phyloP scores from a whole-genome alignment of 2,888 invertebrate species.

The Pammene fasciana region DNA sequence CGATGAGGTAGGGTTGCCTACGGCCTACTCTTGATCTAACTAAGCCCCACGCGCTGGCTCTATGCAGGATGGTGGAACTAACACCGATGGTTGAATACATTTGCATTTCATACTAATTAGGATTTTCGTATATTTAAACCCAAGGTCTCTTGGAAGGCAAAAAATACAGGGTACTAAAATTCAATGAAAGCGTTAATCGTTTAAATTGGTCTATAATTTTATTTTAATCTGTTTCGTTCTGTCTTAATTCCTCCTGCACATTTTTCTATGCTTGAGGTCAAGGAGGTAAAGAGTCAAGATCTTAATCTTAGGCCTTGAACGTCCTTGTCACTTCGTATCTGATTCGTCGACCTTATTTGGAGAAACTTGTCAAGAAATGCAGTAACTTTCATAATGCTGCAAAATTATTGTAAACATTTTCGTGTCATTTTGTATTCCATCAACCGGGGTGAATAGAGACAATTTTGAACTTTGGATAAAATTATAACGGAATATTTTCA shows the following conservation, averaged over 20 bases:
- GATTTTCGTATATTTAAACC: too few relatives aligned
- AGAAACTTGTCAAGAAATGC: slow-evolving; percentile 16
- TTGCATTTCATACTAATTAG: too few relatives aligned
- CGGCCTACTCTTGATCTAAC: too few relatives aligned
- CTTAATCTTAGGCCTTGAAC: slow-evolving; percentile 27
- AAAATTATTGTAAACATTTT: slow-evolving; percentile 13
- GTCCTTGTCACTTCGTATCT: slow-evolving; percentile 29
- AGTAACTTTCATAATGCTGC: slow-evolving; percentile 18
- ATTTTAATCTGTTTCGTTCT: not conserved
- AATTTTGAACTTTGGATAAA: too few relatives aligned
- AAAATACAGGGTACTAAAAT: not conserved
- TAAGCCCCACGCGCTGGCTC: too few relatives aligned
- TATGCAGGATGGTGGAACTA: too few relatives aligned
- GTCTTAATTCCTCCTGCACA: not conserved
- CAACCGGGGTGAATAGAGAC: too few relatives aligned
- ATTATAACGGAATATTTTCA: too few relatives aligned
- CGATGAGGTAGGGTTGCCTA: too few relatives aligned
- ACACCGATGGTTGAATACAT: too few relatives aligned
- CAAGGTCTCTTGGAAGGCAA: too few relatives aligned
- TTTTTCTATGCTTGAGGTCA: not conserved
- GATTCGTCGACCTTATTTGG: slow-evolving; percentile 30
- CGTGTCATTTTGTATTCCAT: not conserved
- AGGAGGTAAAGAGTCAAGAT: slow-evolving; percentile 10
- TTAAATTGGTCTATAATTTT: not conserved
- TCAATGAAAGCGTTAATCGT: not conserved